Evolutionary conservation across 2,888 invertebrate genomes (phyloP).

Genomic region (Ptychoptera contaminata): DNA sequence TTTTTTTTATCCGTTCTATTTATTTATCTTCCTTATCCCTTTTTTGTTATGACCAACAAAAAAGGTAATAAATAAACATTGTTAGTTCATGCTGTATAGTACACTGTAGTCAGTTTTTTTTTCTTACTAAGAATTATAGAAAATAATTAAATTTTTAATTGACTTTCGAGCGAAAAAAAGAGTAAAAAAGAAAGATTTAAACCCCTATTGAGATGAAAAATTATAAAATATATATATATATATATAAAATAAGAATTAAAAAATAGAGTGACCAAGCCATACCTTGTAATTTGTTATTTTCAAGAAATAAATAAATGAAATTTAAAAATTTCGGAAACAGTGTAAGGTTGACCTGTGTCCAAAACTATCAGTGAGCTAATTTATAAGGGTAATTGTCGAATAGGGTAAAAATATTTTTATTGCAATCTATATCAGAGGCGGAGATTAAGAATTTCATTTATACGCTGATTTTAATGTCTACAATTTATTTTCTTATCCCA

Average conservation of each 20-base stretch:
- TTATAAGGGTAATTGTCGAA: neutral
- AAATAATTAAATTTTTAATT: too few relatives aligned
- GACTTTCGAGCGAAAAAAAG: too few relatives aligned
- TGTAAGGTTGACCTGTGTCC: neutral
- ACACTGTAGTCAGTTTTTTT: too few relatives aligned
- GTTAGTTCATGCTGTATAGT: too few relatives aligned
- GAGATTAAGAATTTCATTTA: conserved; percentile 3
- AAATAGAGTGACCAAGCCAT: neutral
- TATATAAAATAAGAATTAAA: neutral
- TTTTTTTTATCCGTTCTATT: too few relatives aligned
- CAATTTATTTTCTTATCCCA: conserved; percentile 3
- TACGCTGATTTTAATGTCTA: conserved; percentile 3
- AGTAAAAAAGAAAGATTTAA: too few relatives aligned
- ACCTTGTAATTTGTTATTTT: neutral
- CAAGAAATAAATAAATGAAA: neutral
- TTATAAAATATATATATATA: neutral
- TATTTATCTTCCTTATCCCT: too few relatives aligned
- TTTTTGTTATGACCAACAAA: too few relatives aligned
- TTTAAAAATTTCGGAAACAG: neutral
- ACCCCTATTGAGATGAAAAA: too few relatives aligned
- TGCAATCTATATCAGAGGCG: neutral
- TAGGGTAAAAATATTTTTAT: neutral
- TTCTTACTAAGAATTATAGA: too few relatives aligned
- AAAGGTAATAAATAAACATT: too few relatives aligned
- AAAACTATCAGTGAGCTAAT: neutral